Conservation (phyloP, 1,140 invertebrate species). For the Heliconius eleuchia region DNA sequence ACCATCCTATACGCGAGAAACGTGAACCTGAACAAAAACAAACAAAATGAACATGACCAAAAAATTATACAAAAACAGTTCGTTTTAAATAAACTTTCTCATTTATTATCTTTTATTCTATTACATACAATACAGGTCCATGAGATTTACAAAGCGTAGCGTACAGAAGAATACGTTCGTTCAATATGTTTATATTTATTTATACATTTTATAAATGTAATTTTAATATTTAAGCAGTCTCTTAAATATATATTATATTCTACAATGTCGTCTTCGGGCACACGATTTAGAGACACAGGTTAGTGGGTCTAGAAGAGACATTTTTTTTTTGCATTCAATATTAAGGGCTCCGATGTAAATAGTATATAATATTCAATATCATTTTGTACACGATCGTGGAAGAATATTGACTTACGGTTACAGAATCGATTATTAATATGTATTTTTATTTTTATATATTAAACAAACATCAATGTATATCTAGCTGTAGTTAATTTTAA, state of each 20-base stretch:
- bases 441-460: neutral
- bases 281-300: neutral
- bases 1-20: too few species aligned
- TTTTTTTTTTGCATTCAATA: neutral
- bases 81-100: neutral
- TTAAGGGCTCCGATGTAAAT: neutral
- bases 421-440: neutral
- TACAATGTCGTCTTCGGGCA: constrained; percentile 31
- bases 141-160: constrained; percentile 11
- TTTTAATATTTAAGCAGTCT: constrained; percentile 64
- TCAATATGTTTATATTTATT: constrained; percentile 37
- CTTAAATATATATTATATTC: constrained; percentile 24
- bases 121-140: constrained; percentile 13
- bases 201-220: constrained; percentile 76
- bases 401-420: neutral
- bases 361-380: too few species aligned
- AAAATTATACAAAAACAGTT: neutral
- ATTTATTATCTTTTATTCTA: constrained; percentile 6
- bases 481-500: neutral
- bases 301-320: neutral
- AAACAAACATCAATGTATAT: neutral
- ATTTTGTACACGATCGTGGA: neutral
- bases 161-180: constrained; percentile 13
- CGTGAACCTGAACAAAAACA: too few species aligned
- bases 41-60: too few species aligned